phyloP scores from a whole-genome alignment of 2,888 invertebrate species.

The Apotomis betuletana region DNA sequence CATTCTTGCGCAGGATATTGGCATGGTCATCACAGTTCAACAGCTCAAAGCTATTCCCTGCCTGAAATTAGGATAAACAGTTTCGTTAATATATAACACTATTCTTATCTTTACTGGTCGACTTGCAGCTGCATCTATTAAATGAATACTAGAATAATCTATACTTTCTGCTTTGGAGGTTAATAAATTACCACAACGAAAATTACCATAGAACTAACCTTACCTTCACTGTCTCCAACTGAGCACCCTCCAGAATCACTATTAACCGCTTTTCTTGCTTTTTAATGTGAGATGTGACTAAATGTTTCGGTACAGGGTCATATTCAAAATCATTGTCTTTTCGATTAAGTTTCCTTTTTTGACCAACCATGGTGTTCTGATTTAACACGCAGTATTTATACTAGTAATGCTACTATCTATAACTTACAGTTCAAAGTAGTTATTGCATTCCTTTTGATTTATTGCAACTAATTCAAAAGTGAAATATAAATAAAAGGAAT shows the following conservation, averaged over 20 bases:
- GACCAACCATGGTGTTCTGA: constrained; percentile 63
- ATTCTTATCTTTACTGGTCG: too few relatives aligned
- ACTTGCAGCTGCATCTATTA: too few relatives aligned
- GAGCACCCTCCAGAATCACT: constrained; percentile 96
- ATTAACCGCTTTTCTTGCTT: constrained; percentile 96
- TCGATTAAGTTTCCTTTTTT: constrained; percentile 74
- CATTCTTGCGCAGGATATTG: constrained; percentile 91
- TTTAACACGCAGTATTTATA: background rate
- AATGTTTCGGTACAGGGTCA: constrained; percentile 90
- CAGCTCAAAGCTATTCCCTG: constrained; percentile 93
- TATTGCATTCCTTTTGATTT: too few relatives aligned
- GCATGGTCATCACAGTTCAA: constrained; percentile 97
- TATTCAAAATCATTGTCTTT: constrained; percentile 89
- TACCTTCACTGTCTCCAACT: constrained; percentile 98
- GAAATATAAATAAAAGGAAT: background rate
- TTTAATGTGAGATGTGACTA: constrained; percentile 89
- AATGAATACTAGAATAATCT: too few relatives aligned
- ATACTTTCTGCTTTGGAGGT: too few relatives aligned
- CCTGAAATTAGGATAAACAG: constrained; percentile 79
- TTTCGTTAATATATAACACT: background rate
- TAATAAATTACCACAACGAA: background rate
- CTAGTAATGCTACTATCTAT: too few relatives aligned
- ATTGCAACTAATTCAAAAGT: background rate
- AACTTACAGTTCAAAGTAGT: too few relatives aligned
- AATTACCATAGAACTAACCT: constrained; percentile 40